Conservation (phyloP, 2,888 invertebrate species). For the Calliphora vomitoria region DNA sequence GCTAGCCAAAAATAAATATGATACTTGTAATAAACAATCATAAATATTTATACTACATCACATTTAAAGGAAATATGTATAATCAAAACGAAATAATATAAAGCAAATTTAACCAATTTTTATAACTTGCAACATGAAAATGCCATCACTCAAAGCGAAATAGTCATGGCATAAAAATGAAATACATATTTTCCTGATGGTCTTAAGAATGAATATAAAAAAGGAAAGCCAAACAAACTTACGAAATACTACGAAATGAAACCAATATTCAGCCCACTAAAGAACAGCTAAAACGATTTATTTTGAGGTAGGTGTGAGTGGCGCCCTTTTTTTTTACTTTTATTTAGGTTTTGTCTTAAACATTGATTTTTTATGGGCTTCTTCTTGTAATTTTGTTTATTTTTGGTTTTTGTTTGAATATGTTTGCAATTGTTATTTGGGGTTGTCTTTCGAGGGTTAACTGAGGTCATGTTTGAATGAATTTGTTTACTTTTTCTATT, state of each 20-base stretch:
- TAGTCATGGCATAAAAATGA: neutral
- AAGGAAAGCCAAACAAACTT: neutral
- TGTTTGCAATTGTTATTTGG: slow-evolving; percentile 45
- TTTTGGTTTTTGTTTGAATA: slow-evolving; percentile 36
- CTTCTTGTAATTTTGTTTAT: neutral
- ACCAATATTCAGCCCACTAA: slow-evolving; percentile 7
- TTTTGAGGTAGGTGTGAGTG: slow-evolving; percentile 27
- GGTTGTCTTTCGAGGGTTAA: slow-evolving; percentile 48
- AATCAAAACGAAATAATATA: slow-evolving; percentile 34
- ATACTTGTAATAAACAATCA: slow-evolving; percentile 46
- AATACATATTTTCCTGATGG: neutral
- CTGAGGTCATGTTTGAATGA: slow-evolving; percentile 60
- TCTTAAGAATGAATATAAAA: no score
- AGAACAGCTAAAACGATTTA: slow-evolving; percentile 13
- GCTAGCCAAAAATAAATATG: slow-evolving; percentile 22
- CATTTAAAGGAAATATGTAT: slow-evolving; percentile 39
- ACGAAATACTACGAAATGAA: neutral
- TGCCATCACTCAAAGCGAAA: slow-evolving; percentile 1
- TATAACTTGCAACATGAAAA: neutral
- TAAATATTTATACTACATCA: slow-evolving; percentile 34
- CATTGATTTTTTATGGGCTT: slow-evolving; percentile 20
- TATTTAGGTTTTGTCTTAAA: slow-evolving; percentile 27
- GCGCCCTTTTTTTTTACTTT: slow-evolving; percentile 16
- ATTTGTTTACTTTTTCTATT: slow-evolving; percentile 42
- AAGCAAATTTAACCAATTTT: neutral